Percentiles rank a stretch among this genome's conserved stretches.
Conservation (phyloP, 2,888 invertebrate genomes). For the Cecidostiba fungosa region DNA sequence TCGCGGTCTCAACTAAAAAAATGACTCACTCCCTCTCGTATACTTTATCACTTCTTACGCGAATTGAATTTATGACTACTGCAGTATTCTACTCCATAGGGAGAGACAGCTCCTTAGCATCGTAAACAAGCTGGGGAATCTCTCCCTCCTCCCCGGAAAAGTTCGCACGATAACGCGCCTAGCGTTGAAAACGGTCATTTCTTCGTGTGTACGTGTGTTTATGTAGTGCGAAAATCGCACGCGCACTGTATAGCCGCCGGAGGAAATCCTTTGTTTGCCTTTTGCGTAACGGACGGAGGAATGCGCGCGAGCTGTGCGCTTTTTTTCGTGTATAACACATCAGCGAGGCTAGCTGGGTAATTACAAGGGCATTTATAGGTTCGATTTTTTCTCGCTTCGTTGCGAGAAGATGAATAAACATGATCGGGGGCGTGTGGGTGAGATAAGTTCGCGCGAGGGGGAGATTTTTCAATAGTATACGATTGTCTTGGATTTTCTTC, state of each 20-base stretch:
- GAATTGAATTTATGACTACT: conserved; percentile 42
- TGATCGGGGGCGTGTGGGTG: neutral
- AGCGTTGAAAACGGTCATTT: conserved; percentile 29
- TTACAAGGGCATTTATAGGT: conserved; percentile 32
- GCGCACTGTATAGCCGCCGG: neutral
- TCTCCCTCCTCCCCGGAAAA: conserved; percentile 22
- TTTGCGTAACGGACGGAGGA: conserved; percentile 49
- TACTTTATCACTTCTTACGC: neutral
- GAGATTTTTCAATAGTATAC: neutral
- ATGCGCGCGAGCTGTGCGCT: conserved; percentile 26
- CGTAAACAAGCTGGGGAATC: conserved; percentile 2
- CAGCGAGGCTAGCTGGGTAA: neutral
- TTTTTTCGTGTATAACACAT: conserved; percentile 9
- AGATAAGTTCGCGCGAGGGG: neutral
- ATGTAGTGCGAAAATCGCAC: conserved; percentile 20
- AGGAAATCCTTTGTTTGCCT: conserved; percentile 61
- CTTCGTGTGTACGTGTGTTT: neutral
- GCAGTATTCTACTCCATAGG: neutral
- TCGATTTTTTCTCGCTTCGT: neutral
- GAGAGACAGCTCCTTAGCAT: conserved; percentile 15
- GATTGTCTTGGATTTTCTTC: neutral
- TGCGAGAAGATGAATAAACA: conserved; percentile 4
- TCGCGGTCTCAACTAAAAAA: neutral
- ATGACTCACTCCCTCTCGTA: neutral
- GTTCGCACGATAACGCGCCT: conserved; percentile 47